Conservation (phyloP, 1,140 invertebrate species). For the Gonatopus flavifemur region DNA sequence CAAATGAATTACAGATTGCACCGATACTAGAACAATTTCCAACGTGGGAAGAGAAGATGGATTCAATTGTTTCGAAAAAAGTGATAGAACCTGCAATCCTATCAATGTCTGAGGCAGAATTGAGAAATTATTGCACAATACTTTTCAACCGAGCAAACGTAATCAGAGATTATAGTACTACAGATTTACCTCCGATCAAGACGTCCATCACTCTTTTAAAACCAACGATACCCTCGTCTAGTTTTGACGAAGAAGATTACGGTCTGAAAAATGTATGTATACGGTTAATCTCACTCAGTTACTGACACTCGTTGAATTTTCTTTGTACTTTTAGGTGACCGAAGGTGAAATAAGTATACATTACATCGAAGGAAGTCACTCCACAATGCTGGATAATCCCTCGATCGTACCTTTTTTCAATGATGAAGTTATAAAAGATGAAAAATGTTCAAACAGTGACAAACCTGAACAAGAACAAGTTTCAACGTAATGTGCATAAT, state of each 20-base stretch:
- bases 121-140: too few relatives aligned
- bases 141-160: too few relatives aligned
- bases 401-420: slow-evolving; percentile 67
- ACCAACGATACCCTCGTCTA: slow-evolving; percentile 59
- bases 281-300: neutral
- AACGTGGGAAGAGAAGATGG: too few relatives aligned
- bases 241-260: slow-evolving; percentile 65
- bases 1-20: too few relatives aligned
- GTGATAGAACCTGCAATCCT: too few relatives aligned
- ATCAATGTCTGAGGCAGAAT: too few relatives aligned
- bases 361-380: slow-evolving; percentile 65
- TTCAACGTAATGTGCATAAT: too few relatives aligned
- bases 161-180: too few relatives aligned
- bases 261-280: slow-evolving; percentile 55
- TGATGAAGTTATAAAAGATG: slow-evolving; percentile 43
- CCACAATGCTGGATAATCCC: slow-evolving; percentile 67
- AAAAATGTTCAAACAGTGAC: too few relatives aligned
- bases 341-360: slow-evolving; percentile 35
- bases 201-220: slow-evolving; percentile 66
- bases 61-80: too few relatives aligned
- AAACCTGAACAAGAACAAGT: too few relatives aligned
- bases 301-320: neutral
- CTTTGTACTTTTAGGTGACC: slow-evolving; percentile 45
- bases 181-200: slow-evolving; percentile 51
- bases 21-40: too few relatives aligned